A percentile compares a stretch with the other conserved stretches of the same genome.
These are phyloP conservation scores for Sphenopsis melanotis DNA, from an alignment of 2,797 vertebrate species.

Conservation along the genomic window DNA sequence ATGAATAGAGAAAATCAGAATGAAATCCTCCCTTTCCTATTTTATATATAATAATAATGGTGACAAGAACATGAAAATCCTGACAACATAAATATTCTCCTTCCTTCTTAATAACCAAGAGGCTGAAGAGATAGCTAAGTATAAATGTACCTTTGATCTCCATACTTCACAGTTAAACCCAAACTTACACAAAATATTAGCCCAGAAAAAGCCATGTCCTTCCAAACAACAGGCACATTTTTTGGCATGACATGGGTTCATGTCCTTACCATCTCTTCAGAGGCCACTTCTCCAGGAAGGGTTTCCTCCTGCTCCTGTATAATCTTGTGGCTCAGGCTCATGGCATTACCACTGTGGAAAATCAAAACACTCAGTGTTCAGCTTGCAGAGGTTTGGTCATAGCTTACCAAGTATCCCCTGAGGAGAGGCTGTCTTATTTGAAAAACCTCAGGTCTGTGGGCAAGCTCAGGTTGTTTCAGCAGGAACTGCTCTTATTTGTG, in stretches of 20 bases:
- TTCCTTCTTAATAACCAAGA: background rate
- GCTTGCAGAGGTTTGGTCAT: background rate
- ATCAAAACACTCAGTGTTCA: background rate
- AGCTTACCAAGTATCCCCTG: background rate
- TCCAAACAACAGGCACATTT: background rate
- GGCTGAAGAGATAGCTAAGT: background rate
- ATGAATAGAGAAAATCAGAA: background rate
- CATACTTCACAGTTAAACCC: background rate
- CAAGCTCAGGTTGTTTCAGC: background rate
- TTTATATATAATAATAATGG: background rate
- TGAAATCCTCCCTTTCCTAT: background rate
- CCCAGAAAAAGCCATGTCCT: background rate
- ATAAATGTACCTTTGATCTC: background rate
- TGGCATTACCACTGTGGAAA: background rate
- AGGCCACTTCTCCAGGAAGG: background rate
- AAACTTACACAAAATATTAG: background rate
- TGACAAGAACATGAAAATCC: background rate
- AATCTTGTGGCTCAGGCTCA: background rate
- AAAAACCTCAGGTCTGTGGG: conserved; percentile 32
- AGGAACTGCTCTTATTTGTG: conserved; percentile 39
- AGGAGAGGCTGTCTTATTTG: conserved; percentile 13
- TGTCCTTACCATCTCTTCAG: background rate
- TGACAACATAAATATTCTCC: background rate
- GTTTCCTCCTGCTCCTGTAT: background rate
- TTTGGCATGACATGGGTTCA: background rate